Conservation (phyloP, 2,888 invertebrate species). For the Bellardia bayeri region DNA sequence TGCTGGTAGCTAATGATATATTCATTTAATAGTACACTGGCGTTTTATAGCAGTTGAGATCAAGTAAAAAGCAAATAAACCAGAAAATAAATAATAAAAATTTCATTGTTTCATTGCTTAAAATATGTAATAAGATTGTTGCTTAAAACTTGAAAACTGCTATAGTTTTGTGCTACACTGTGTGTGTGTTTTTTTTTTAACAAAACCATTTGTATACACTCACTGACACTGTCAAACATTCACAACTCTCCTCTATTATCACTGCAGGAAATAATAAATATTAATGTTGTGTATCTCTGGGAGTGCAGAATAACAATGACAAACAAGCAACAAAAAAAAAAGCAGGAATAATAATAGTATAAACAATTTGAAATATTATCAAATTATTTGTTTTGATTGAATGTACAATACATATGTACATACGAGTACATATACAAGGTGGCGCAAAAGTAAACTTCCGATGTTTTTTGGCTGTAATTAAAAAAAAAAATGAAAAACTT, state of each 20-base stretch:
- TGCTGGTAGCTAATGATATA: conserved; percentile 32
- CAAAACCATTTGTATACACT: background rate
- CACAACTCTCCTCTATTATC: conserved; percentile 42
- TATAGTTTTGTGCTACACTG: background rate
- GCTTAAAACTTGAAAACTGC: background rate
- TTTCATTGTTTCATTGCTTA: too few species aligned
- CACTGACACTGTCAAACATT: background rate
- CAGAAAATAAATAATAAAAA: background rate
- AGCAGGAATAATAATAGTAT: background rate
- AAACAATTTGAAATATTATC: conserved; percentile 31
- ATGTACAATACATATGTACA: background rate
- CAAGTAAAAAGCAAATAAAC: background rate
- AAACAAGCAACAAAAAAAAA: background rate
- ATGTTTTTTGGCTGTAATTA: too few species aligned
- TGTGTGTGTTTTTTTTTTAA: background rate
- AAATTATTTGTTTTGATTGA: conserved; percentile 48
- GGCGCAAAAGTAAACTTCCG: too few species aligned
- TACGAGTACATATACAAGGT: too few species aligned
- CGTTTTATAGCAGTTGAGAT: background rate
- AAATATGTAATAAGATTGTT: too few species aligned
- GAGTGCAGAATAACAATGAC: conserved; percentile 18
- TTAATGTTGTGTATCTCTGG: conserved; percentile 51
- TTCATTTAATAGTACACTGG: background rate
- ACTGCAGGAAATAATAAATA: conserved; percentile 69
- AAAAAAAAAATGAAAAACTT: too few species aligned